Evolutionary conservation across 30 jellyfish, hydroid and myxozoan genomes (phyloP).

Genomic region (Aurelia sp.): DNA sequence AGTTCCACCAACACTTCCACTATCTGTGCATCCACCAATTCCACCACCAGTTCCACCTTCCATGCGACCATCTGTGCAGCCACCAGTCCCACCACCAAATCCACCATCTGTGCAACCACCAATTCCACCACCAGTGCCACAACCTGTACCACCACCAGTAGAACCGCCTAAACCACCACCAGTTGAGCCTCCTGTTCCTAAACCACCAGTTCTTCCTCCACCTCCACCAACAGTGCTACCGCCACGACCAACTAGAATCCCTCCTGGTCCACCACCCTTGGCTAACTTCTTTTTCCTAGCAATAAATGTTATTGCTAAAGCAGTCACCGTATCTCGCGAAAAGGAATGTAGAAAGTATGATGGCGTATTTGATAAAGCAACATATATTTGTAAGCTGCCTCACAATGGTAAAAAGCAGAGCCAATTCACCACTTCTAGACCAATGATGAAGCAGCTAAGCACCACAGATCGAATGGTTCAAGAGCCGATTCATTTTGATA

Average conservation of each 20-base stretch:
- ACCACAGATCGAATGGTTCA: no score
- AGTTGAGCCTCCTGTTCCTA: slow-evolving; percentile 1
- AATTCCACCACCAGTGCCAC: slow-evolving; percentile 7
- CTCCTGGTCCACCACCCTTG: background rate
- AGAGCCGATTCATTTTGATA: background rate
- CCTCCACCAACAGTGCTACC: background rate
- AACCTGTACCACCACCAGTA: slow-evolving; percentile 7
- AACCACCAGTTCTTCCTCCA: slow-evolving; percentile 13
- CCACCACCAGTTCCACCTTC: background rate
- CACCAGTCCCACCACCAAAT: slow-evolving; percentile 11
- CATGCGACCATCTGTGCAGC: background rate
- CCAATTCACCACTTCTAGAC: no score
- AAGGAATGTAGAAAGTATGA: background rate
- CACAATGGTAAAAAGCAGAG: background rate
- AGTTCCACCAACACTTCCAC: background rate
- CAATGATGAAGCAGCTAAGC: no score
- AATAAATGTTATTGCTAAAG: slow-evolving; percentile 3
- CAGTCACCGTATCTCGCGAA: background rate
- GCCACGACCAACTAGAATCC: background rate
- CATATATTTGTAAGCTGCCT: background rate
- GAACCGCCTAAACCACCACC: slow-evolving; percentile 23
- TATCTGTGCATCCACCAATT: background rate
- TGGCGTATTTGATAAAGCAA: background rate
- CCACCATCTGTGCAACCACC: slow-evolving; percentile 54
- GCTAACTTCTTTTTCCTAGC: slow-evolving; percentile 20